These are phyloP conservation scores for Zonotrichia leucophrys DNA, from an alignment of 2,113 vertebrate genomes.

Conservation along the genomic window DNA sequence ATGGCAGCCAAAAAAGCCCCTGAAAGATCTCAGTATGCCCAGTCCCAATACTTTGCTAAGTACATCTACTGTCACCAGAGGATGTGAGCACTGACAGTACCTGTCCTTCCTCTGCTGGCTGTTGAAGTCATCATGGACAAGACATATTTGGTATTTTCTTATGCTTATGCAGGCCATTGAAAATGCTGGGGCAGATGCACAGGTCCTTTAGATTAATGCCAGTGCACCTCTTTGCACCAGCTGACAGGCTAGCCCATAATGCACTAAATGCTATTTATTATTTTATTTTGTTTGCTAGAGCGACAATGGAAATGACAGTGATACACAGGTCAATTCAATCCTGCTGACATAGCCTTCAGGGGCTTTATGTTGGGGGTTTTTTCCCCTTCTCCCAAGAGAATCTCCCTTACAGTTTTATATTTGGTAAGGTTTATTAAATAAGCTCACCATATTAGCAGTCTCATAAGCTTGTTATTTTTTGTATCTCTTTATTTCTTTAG, in stretches of 20 bases:
- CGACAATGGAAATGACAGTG: slow-evolving; percentile 24
- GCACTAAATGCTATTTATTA: slow-evolving; percentile 25
- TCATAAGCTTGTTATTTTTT: slow-evolving; percentile 44
- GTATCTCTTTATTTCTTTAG: slow-evolving; percentile 16
- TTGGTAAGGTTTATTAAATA: slow-evolving; percentile 46
- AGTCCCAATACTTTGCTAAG: not conserved
- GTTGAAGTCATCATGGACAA: not conserved
- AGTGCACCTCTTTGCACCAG: not conserved
- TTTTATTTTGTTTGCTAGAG: slow-evolving; percentile 44
- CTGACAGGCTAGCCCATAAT: not conserved
- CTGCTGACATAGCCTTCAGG: not conserved
- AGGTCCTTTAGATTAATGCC: not conserved
- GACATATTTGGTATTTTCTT: not conserved
- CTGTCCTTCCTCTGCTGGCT: not conserved
- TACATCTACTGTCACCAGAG: not conserved
- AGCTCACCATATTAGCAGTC: not conserved
- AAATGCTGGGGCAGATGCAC: not conserved
- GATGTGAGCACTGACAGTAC: not conserved
- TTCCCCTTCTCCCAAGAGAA: not conserved
- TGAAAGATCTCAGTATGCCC: not conserved
- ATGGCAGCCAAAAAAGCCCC: not conserved
- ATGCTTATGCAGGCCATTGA: not conserved
- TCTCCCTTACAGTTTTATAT: slow-evolving; percentile 27
- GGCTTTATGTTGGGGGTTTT: not conserved
- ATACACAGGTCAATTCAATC: slow-evolving; percentile 28